A percentile compares a stretch with the other conserved stretches of the same genome.
Conservation (phyloP, 1,140 invertebrate species). For the Drosophila nigromelanica region DNA sequence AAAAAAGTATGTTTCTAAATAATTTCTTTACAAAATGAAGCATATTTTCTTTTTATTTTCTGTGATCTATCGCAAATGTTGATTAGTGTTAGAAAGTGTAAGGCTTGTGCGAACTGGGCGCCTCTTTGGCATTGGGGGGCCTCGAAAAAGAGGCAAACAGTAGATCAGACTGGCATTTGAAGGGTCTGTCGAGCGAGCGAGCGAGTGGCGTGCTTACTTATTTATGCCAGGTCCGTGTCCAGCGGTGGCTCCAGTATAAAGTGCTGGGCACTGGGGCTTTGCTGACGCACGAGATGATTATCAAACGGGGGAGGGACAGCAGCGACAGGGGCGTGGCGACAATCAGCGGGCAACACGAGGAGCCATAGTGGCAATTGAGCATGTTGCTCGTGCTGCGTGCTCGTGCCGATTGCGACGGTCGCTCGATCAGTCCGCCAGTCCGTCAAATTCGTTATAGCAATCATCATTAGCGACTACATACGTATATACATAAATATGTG, state of each 20-base stretch:
- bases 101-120: not conserved
- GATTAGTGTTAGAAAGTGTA: conserved; percentile 6
- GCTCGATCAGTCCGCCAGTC: conserved; percentile 27
- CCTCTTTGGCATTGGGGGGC: conserved; percentile 14
- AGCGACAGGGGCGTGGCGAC: conserved; percentile 26
- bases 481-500: too few species aligned
- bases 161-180: conserved; percentile 43
- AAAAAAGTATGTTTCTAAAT: not conserved
- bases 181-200: conserved; percentile 30
- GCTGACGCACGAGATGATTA: conserved; percentile 82
- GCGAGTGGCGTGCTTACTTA: not conserved
- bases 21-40: too few species aligned
- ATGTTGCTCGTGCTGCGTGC: conserved; percentile 64
- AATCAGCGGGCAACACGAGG: conserved; percentile 66
- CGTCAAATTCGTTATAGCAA: conserved; percentile 71
- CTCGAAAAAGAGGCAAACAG: too few species aligned
- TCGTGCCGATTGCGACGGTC: conserved; percentile 60
- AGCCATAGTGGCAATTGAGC: conserved; percentile 75
- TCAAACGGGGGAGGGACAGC: conserved; percentile 33
- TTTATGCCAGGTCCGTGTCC: conserved; percentile 7
- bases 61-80: not conserved
- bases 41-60: not conserved
- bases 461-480: conserved; percentile 62
- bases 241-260: conserved; percentile 49
- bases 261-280: conserved; percentile 47